phyloP scores from a whole-genome alignment of 2,888 invertebrate genomes.

The Dastarcus helophoroides region DNA sequence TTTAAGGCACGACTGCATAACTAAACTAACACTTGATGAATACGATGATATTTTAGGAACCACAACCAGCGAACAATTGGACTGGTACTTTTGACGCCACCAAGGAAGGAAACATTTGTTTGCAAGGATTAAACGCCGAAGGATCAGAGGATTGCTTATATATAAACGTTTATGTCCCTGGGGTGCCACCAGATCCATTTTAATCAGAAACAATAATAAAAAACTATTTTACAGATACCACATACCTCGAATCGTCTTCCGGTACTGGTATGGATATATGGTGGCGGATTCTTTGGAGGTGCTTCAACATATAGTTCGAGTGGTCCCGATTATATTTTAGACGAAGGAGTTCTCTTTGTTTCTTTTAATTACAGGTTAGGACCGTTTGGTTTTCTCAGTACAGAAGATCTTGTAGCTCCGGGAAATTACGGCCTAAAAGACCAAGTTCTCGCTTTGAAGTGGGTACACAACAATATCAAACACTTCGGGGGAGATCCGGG shows the following conservation, averaged over 20 bases:
- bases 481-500: constrained; percentile 22
- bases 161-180: constrained; percentile 37
- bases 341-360: constrained; percentile 36
- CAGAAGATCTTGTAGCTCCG: constrained; percentile 33
- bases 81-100: constrained; percentile 24
- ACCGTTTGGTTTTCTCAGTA: constrained; percentile 33
- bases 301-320: constrained; percentile 30
- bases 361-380: constrained; percentile 35
- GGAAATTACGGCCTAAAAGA: constrained; percentile 41
- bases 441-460: constrained; percentile 35
- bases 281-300: constrained; percentile 41
- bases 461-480: constrained; percentile 35
- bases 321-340: constrained; percentile 41
- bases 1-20: constrained; percentile 9
- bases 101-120: constrained; percentile 29
- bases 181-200: too few species aligned
- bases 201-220: too few species aligned
- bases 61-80: constrained; percentile 19
- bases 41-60: constrained; percentile 19
- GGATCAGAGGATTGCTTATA: constrained; percentile 40
- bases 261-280: constrained; percentile 42
- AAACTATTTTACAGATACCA: too few species aligned
- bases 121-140: constrained; percentile 32
- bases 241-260: too few species aligned
- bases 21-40: too few species aligned